Evolutionary conservation across 2,888 invertebrate genomes (phyloP), one percentile per base, ranked within the genome.

Genomic region (Heliconius erato): DNA sequence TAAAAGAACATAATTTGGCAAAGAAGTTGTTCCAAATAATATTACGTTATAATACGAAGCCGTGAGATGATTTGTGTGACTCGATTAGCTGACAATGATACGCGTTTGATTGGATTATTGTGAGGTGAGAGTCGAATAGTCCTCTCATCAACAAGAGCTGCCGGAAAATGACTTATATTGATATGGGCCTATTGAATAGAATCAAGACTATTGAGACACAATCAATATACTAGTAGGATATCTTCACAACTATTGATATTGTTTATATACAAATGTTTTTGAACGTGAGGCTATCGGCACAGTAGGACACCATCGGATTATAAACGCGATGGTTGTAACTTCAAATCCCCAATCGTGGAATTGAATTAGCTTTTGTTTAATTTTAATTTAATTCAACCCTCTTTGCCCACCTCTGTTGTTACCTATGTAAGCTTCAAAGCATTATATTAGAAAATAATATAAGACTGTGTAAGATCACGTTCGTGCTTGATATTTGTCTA

Each of bases 61-160:
- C 40, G 44, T n/a, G 63, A 40, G 12, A 77, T n/a, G 54, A 19
- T 23, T 19, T 7, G 2, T 23, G 23, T n/a, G 63, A 0, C n/a
- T 63, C 63, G 40, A 63, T 77, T 77, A 77, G 77, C 65, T 65
- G 40, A 40, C 77, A 77, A 65, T 65, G 65, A 67, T 44, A 65
- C 9, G 16, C 35, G 19, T 26, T 77, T 65, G 65, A 77, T 77
- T 77, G 63, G 40, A 77, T 77, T 77, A 77, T 67, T 65, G 65
- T 65, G 65, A 77, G 77, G 40, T 77, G 63, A 77, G 63, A 54
- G 54, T 2, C n/a, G 16, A 44, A 35, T 77, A n/a, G 35, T 63
- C 63, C 77, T 63, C 63, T 63, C 63, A 63, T 63, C 11, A 28
- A 28, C 28, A 54, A 6, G 54, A 23, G 54, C 54, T 54, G 19